A percentile compares a stretch with the other conserved stretches of the same genome.
Conservation (phyloP, 1,140 invertebrate genomes). For the Oscheius sp. region DNA sequence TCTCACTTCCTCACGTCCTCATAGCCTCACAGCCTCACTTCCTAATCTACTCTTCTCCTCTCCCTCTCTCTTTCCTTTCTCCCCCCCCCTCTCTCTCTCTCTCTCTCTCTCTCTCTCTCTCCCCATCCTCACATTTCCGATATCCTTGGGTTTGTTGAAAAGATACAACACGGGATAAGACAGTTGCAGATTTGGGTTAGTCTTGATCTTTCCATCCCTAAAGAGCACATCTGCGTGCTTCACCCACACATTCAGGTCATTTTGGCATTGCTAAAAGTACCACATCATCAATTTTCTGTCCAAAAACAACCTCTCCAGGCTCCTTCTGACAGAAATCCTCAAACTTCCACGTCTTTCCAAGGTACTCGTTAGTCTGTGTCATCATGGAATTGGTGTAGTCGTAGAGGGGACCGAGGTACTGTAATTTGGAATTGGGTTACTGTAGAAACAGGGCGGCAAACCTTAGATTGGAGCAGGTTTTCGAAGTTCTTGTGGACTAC, state of each 20-base stretch:
- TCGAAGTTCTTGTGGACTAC: conserved; percentile 58
- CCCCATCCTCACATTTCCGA: conserved; percentile 59
- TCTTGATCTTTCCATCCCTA: conserved; percentile 46
- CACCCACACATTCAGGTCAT: conserved; percentile 56
- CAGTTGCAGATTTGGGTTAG: conserved; percentile 58
- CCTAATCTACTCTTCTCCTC: too few species aligned
- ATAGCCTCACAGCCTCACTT: too few species aligned
- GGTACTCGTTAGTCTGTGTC: conserved; percentile 30
- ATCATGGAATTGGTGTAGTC: conserved; percentile 53
- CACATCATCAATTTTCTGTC: conserved; percentile 6
- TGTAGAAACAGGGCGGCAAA: too few species aligned
- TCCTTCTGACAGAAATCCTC: conserved; percentile 59
- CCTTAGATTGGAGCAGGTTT: conserved; percentile 56
- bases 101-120: too few species aligned
- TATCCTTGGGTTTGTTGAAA: conserved; percentile 60
- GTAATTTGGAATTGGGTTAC: too few species aligned
- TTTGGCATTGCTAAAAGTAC: conserved; percentile 45
- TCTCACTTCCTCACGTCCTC: too few species aligned
- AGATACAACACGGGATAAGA: conserved; percentile 60
- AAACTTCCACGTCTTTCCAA: conserved; percentile 42
- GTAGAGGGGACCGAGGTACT: conserved; percentile 53
- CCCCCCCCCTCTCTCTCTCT: too few species aligned
- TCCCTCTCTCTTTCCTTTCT: too few species aligned
- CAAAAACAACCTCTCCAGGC: conserved; percentile 35
- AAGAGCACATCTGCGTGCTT: conserved; percentile 61